Evolutionary conservation across 2,797 vertebrate genomes (phyloP).

Genomic region (Helostoma temminkii): DNA sequence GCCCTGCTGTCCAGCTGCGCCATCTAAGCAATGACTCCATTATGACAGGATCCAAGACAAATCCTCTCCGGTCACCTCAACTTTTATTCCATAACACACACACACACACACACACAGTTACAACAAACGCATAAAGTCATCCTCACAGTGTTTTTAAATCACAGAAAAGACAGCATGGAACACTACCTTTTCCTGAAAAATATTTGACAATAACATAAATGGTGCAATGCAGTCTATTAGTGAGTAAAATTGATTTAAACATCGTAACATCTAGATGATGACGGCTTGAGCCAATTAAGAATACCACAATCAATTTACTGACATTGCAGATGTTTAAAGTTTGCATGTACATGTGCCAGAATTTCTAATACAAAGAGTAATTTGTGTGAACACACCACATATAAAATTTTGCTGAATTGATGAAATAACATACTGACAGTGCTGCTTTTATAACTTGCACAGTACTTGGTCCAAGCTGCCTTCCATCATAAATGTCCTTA

Average conservation of each 20-base stretch:
- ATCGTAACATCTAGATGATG: conserved; percentile 8
- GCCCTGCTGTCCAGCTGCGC: conserved; percentile 3
- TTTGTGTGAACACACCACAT: conserved; percentile 23
- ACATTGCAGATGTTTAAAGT: conserved; percentile 2
- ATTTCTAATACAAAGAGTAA: conserved; percentile 20
- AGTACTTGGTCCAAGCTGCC: conserved; percentile 4
- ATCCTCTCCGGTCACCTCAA: conserved; percentile 36
- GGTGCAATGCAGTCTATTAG: background rate
- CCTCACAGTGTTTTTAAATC: conserved; percentile 4
- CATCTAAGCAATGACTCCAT: background rate
- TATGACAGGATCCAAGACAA: conserved; percentile 31
- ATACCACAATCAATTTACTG: conserved; percentile 12
- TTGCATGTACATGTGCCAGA: conserved; percentile 17
- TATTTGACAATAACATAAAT: too few species aligned
- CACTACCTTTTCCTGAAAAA: background rate
- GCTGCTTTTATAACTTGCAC: conserved; percentile 25
- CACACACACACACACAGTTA: conserved; percentile 9
- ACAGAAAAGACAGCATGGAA: conserved; percentile 17
- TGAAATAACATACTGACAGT: conserved; percentile 34
- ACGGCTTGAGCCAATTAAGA: conserved; percentile 27
- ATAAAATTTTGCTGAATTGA: conserved; percentile 29
- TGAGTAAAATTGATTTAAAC: background rate
- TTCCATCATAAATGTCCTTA: conserved; percentile 16
- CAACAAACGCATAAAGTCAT: conserved; percentile 9
- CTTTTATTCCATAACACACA: conserved; percentile 43